phyloP scores from a whole-genome alignment of 2,888 invertebrate species.

The Chaetoderma sp. region DNA sequence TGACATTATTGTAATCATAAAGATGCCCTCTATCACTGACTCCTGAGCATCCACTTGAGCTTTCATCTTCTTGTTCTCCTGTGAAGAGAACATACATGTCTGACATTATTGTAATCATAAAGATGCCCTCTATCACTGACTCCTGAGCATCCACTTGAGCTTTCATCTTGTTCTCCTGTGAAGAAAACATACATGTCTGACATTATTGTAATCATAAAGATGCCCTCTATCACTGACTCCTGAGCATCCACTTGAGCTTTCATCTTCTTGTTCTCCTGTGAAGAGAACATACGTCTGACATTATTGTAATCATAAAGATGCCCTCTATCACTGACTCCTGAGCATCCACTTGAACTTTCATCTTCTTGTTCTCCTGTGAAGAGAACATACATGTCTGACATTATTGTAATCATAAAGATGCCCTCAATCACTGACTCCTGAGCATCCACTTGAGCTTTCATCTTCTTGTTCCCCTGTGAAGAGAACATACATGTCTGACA shows the following conservation, averaged over 20 bases:
- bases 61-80: constrained; percentile 58
- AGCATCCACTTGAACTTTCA: constrained; percentile 59
- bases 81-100: too few relatives aligned
- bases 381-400: not conserved
- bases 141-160: constrained; percentile 62
- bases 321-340: constrained; percentile 67
- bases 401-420: too few relatives aligned
- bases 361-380: constrained; percentile 55
- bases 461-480: constrained; percentile 59
- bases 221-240: constrained; percentile 66
- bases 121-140: constrained; percentile 67
- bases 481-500: too few relatives aligned
- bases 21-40: constrained; percentile 65
- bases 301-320: too few relatives aligned
- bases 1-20: too few relatives aligned
- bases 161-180: constrained; percentile 57
- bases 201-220: too few relatives aligned
- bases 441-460: constrained; percentile 59
- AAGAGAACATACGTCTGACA: too few relatives aligned
- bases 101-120: too few relatives aligned
- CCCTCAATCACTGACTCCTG: constrained; percentile 66
- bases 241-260: constrained; percentile 60
- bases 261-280: constrained; percentile 59
- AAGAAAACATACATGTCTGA: constrained; percentile 19
- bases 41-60: constrained; percentile 62